Evolutionary conservation across 2,888 invertebrate genomes (phyloP).

Genomic region (Drosophila ustulata): DNA sequence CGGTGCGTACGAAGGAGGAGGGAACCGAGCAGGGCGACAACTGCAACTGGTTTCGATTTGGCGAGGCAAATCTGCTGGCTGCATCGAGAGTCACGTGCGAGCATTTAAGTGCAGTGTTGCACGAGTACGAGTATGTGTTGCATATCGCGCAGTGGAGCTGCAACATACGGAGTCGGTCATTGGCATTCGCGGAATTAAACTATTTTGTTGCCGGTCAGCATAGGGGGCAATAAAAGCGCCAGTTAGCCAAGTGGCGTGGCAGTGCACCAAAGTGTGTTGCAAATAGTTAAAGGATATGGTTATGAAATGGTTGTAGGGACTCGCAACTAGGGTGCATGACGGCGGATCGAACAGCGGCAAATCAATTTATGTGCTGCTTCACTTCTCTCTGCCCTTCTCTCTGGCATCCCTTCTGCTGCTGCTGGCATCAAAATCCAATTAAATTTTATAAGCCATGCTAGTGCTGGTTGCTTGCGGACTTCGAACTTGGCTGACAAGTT

Average conservation of each 20-base stretch:
- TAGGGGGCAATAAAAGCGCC: conserved; percentile 63
- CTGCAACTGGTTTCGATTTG: neutral
- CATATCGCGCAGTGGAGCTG: conserved; percentile 10
- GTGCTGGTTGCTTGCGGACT: conserved; percentile 35
- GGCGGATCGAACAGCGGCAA: conserved; percentile 10
- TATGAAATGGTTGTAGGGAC: conserved; percentile 32
- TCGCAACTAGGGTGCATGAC: neutral
- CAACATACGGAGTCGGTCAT: conserved; percentile 37
- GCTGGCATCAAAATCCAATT: conserved; percentile 69
- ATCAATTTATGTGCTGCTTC: conserved; percentile 43
- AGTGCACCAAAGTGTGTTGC: conserved; percentile 52
- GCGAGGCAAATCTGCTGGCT: conserved; percentile 48
- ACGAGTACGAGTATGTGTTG: conserved; percentile 22
- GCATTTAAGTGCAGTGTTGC: conserved; percentile 55
- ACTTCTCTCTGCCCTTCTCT: neutral
- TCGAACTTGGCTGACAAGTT: conserved; percentile 55
- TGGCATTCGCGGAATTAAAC: conserved; percentile 50
- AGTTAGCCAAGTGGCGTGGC: conserved; percentile 52
- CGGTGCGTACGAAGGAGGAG: neutral
- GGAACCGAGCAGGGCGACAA: neutral
- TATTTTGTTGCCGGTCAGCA: conserved; percentile 69
- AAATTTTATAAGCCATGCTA: conserved; percentile 76
- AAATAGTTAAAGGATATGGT: conserved; percentile 31
- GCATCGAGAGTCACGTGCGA: conserved; percentile 62
- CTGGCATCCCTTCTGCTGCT: conserved; percentile 2